phyloP scores from a whole-genome alignment of 1,140 invertebrate species.

The Schlechtendalia chinensis region DNA sequence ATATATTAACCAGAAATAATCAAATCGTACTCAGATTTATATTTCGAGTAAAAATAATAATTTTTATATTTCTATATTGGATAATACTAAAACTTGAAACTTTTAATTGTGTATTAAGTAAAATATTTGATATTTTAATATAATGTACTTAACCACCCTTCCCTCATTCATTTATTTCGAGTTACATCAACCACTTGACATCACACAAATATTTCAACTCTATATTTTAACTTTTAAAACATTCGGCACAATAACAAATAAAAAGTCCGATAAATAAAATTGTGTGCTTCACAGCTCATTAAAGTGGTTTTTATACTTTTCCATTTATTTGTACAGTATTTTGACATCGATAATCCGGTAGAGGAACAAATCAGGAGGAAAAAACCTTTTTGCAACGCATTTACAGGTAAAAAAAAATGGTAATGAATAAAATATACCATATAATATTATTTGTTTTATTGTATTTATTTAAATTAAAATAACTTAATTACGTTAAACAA shows the following conservation, averaged over 20 bases:
- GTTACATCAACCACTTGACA: too few relatives aligned
- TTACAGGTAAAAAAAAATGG: constrained; percentile 62
- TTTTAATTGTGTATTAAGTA: too few relatives aligned
- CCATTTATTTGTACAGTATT: constrained; percentile 39
- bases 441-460: constrained; percentile 3
- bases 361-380: constrained; percentile 57
- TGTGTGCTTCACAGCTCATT: neutral
- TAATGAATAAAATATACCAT: neutral
- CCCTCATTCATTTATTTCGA: too few relatives aligned
- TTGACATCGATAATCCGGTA: constrained; percentile 43
- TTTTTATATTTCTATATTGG: too few relatives aligned
- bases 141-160: too few relatives aligned
- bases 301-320: neutral
- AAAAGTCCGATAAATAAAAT: neutral
- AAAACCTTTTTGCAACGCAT: constrained; percentile 72
- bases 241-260: neutral
- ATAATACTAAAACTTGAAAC: too few relatives aligned
- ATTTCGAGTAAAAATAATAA: too few relatives aligned
- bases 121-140: too few relatives aligned
- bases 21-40: too few relatives aligned
- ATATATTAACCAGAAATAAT: neutral
- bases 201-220: too few relatives aligned
- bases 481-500: neutral
- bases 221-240: neutral
- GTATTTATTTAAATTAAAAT: neutral